These are phyloP conservation scores for Pammene fasciana DNA, from an alignment of 2,888 invertebrate genomes.

Conservation along the genomic window DNA sequence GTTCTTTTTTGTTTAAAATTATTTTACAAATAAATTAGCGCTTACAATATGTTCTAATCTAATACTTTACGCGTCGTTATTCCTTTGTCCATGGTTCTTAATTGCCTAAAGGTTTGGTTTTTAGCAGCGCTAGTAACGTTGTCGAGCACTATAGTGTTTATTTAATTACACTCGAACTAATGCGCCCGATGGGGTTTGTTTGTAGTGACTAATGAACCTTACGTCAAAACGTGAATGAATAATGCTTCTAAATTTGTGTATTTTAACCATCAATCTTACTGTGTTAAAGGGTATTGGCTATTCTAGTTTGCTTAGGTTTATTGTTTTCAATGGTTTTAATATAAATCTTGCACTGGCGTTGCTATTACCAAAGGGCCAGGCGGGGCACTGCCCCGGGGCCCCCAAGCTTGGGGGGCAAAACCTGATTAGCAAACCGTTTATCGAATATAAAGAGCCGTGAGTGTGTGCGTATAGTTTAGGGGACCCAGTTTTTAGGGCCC, in stretches of 20 bases:
- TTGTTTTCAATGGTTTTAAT: not conserved
- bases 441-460: too few relatives aligned
- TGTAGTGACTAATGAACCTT: not conserved
- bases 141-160: not conserved
- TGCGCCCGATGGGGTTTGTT: slow-evolving; percentile 9
- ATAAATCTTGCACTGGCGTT: too few relatives aligned
- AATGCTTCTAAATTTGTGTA: not conserved
- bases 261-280: slow-evolving; percentile 1
- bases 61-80: too few relatives aligned
- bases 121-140: not conserved
- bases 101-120: slow-evolving; percentile 6
- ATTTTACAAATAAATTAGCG: too few relatives aligned
- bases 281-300: not conserved
- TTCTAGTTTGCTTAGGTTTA: not conserved
- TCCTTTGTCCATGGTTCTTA: not conserved
- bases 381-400: too few relatives aligned
- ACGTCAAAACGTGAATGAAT: not conserved
- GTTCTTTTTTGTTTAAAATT: too few relatives aligned
- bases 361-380: too few relatives aligned
- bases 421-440: too few relatives aligned
- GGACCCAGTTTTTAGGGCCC: too few relatives aligned
- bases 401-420: too few relatives aligned
- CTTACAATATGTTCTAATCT: too few relatives aligned
- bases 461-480: too few relatives aligned
- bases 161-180: not conserved